Conservation (phyloP, 2,888 invertebrate genomes). For the Bursaphelenchus okinawaensis region DNA sequence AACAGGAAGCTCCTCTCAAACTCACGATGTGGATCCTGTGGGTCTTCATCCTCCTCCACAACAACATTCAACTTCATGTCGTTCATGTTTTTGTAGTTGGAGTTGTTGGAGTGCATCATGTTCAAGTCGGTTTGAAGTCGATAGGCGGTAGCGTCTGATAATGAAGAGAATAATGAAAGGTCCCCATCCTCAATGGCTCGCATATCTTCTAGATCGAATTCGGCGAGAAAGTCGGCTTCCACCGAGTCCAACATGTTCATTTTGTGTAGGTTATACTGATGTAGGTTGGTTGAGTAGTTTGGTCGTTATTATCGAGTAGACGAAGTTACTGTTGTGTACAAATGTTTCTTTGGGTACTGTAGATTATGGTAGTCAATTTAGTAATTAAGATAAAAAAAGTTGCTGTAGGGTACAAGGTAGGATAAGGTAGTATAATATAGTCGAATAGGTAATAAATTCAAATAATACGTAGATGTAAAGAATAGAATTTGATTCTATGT, state of each 20-base stretch:
- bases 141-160: slow-evolving; percentile 9
- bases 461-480: no score
- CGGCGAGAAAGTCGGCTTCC: slow-evolving; percentile 13
- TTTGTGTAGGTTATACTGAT: no score
- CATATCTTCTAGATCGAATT: slow-evolving; percentile 15
- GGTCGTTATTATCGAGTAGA: no score
- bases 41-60: not conserved
- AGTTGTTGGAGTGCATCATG: not conserved
- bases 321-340: no score
- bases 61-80: not conserved
- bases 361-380: no score
- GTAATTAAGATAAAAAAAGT: no score
- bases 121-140: not conserved
- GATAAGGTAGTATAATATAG: no score
- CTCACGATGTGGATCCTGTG: not conserved
- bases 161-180: slow-evolving; percentile 13
- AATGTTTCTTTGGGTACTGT: no score
- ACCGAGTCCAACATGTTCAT: slow-evolving; percentile 15
- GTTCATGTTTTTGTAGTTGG: not conserved
- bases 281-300: no score
- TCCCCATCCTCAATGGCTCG: slow-evolving; percentile 21
- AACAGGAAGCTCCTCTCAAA: not conserved
- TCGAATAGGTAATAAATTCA: no score
- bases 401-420: no score
- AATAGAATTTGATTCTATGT: no score